Evolutionary conservation across 1,140 invertebrate species (phyloP).

Genomic region (Pogonognathellus flavescens): DNA sequence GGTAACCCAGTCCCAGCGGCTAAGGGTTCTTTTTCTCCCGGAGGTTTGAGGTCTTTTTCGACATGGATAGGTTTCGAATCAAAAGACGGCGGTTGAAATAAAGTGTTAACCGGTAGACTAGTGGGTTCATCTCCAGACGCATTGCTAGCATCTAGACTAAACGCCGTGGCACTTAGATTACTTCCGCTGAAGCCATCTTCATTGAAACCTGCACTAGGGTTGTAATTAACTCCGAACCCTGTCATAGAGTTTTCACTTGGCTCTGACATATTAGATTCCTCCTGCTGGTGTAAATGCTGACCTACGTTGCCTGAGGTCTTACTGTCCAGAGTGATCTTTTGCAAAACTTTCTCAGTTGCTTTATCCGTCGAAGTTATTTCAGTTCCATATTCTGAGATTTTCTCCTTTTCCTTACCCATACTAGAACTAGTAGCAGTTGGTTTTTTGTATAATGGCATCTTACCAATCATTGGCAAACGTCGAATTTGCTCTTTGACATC

Average conservation of each 20-base stretch:
- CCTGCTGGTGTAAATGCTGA: constrained; percentile 21
- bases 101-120: background rate
- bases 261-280: constrained; percentile 18
- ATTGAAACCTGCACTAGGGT: constrained; percentile 14
- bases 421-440: constrained; percentile 26
- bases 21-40: constrained; percentile 53
- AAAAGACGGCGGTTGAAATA: background rate
- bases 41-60: constrained; percentile 44
- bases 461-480: constrained; percentile 65
- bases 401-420: constrained; percentile 29
- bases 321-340: background rate
- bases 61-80: background rate
- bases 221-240: constrained; percentile 18
- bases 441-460: constrained; percentile 63
- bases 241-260: constrained; percentile 28
- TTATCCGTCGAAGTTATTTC: constrained; percentile 14
- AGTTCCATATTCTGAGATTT: constrained; percentile 41
- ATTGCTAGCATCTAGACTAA: constrained; percentile 32
- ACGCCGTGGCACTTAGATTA: background rate
- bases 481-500: constrained; percentile 58
- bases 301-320: background rate
- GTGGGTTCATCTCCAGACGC: background rate
- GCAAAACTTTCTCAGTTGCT: background rate
- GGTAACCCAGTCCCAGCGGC: constrained; percentile 49
- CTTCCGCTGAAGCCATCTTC: constrained; percentile 42